Evolutionary conservation across 2,888 invertebrate species (phyloP).

Genomic region (Petrolisthes manimaculis): DNA sequence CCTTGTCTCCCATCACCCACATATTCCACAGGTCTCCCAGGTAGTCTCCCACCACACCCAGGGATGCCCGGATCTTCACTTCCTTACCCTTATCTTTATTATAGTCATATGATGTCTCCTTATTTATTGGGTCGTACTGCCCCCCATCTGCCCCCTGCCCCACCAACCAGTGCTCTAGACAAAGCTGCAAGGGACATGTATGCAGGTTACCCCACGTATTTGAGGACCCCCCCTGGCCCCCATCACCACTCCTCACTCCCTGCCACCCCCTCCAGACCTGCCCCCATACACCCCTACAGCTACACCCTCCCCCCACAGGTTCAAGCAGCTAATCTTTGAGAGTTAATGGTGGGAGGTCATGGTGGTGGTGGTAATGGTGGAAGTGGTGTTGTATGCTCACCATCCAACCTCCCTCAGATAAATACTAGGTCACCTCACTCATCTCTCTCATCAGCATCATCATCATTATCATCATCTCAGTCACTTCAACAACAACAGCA

Average conservation of each 20-base stretch:
- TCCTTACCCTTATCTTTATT: slow-evolving; percentile 61
- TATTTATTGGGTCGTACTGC: slow-evolving; percentile 55
- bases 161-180: slow-evolving; percentile 22
- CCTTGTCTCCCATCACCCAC: slow-evolving; percentile 60
- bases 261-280: slow-evolving; percentile 59
- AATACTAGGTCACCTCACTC: background rate
- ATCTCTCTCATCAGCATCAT: background rate
- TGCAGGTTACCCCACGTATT: slow-evolving; percentile 49
- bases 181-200: slow-evolving; percentile 58
- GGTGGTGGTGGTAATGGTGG: slow-evolving; percentile 3
- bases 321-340: slow-evolving; percentile 57
- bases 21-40: slow-evolving; percentile 50
- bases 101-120: slow-evolving; percentile 63
- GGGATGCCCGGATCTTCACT: slow-evolving; percentile 46
- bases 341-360: slow-evolving; percentile 16
- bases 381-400: background rate
- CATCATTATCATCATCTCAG: background rate
- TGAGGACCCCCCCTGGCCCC: slow-evolving; percentile 34
- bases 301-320: slow-evolving; percentile 63
- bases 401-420: too few relatives aligned
- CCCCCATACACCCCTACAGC: slow-evolving; percentile 64
- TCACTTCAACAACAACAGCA: background rate
- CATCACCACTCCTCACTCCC: slow-evolving; percentile 42
- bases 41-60: slow-evolving; percentile 12
- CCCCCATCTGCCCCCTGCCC: slow-evolving; percentile 43